A percentile compares a stretch with the other conserved stretches of the same genome.
Conservation (phyloP, 30 jellyfish, hydroid and myxozoan genomes). For the Cassiopea andromeda region DNA sequence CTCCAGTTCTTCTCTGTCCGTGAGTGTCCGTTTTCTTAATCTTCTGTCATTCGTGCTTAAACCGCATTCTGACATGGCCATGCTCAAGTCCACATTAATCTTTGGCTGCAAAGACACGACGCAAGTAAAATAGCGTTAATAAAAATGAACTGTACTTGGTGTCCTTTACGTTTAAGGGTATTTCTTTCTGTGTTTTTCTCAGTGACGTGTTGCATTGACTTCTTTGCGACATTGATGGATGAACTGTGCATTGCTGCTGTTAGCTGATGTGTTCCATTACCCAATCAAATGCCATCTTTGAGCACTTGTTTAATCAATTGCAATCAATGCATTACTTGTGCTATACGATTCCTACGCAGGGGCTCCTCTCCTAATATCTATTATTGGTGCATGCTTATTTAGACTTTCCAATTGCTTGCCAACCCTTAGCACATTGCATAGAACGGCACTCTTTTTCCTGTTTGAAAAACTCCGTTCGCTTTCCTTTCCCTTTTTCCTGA, state of each 20-base stretch:
- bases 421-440: constrained; percentile 3
- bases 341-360: constrained; percentile 21
- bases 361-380: neutral
- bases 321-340: neutral
- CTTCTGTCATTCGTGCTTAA: constrained; percentile 55
- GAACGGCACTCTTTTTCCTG: constrained; percentile 26
- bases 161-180: neutral
- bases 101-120: neutral
- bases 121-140: neutral
- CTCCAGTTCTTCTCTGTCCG: constrained; percentile 10
- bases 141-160: neutral
- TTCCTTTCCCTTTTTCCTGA: constrained; percentile 23
- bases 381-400: neutral
- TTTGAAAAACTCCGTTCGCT: neutral
- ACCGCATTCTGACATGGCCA: constrained; percentile 28
- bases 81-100: constrained; percentile 43
- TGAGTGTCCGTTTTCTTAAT: constrained; percentile 15
- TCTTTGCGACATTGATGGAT: constrained; percentile 63
- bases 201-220: neutral
- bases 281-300: constrained; percentile 41
- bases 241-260: constrained; percentile 40
- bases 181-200: constrained; percentile 1
- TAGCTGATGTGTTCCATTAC: neutral
- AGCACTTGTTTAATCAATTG: neutral
- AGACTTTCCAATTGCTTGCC: neutral